Base-by-base conservation (phyloP, 2,888 invertebrate genomes). In the Eupithecia dodoneata region DNA sequence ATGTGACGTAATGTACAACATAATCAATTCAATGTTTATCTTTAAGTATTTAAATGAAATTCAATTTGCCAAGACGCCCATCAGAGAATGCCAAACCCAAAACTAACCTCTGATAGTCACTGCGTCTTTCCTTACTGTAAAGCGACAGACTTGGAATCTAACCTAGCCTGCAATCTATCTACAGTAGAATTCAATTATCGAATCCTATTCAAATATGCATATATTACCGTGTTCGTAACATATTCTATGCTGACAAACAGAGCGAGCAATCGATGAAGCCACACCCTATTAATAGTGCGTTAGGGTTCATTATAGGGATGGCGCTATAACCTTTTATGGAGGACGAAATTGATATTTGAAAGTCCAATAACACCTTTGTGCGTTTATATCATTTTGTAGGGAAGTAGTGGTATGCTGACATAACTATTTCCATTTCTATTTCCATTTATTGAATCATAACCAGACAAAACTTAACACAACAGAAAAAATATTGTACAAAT, bases 191-290 rank as follows among this genome's bases (percentile, higher is more conserved):
- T 49, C 70, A 44, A 77, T 70, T 70, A 70, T 45, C 13, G 44
- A 69, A 72, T 69, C 74, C 72, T 69, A 65, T 72, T 72, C 70
- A 75, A 72, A 77, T 72, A 77, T 77, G 1, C 30, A 30, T 30
- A 69, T 59, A 77, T 77, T 70, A 67, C 66, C 42, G n/a, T 71
- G 45, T 30, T 71, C 71, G 18, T n/a, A 18, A 72, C 30, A 30
- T 44, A 18, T 42, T 72, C 73, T 52, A 71, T 67, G 73, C 45
- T 73, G 71, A 67, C n/a, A 42, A 71, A 13, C 72, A 55, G 72
- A 70, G 72, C 70, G 55, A 63, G 69, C 74, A 79, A 79, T 72
- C 76, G 59, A 79, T 79, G 74, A 65, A 63, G 52, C 30, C 74
- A 74, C 45, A 63, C 69, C 76, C 72, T 76, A 72, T 76, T 78